Percentiles rank a stretch among this genome's conserved stretches.
phyloP scores from a whole-genome alignment of 2,797 vertebrate genomes.

The Melopsittacus undulatus region DNA sequence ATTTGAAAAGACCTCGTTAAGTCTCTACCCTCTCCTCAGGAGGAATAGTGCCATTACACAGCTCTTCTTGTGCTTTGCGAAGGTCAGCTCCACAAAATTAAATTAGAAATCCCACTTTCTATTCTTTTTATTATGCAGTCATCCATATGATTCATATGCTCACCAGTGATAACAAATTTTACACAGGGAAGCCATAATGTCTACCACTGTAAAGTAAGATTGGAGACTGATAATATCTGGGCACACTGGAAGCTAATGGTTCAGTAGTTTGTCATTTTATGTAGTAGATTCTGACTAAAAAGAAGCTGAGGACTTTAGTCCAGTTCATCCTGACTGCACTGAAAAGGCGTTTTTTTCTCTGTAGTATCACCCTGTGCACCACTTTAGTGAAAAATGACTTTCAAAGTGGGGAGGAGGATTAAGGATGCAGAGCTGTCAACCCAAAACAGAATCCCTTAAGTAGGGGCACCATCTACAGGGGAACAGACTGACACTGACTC shows the following conservation, averaged over 20 bases:
- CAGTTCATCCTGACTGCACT: background rate
- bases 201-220: background rate
- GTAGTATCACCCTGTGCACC: background rate
- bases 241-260: background rate
- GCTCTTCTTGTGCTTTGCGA: background rate
- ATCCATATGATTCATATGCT: background rate
- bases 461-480: slow-evolving; percentile 70
- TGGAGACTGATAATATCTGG: background rate
- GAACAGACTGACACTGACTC: slow-evolving; percentile 31
- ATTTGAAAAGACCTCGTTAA: background rate
- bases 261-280: background rate
- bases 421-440: background rate
- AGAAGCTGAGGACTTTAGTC: background rate
- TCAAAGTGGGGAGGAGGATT: background rate
- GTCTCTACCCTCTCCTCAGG: background rate
- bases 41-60: background rate
- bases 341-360: background rate
- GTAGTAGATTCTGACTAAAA: background rate
- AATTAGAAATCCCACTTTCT: background rate
- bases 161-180: background rate
- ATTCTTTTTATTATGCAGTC: background rate
- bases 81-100: background rate
- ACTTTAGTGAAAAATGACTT: background rate
- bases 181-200: background rate
- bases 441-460: slow-evolving; percentile 47